Base-by-base conservation (phyloP, 1,140 invertebrate species). In the Paralvinella palmiformis region DNA sequence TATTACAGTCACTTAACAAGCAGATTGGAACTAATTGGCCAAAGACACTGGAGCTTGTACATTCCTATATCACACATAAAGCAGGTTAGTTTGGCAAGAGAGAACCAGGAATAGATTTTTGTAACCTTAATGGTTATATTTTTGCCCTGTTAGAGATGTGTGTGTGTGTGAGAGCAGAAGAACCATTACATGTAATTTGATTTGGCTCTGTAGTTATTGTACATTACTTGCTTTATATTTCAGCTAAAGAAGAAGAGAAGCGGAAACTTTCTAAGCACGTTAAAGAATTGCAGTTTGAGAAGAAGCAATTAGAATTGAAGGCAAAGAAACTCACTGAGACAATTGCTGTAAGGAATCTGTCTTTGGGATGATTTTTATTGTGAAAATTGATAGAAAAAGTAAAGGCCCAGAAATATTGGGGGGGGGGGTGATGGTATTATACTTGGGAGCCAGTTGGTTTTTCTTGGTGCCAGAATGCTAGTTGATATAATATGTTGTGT, bases 221-320 rank as follows among this genome's bases (percentile, higher is more conserved):
- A 32, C 22, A n/a, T 52, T 67, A 4, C 50, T 53, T 53, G 60
- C 15, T 61, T 64, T 61, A 2, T 60, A 60, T 65, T 69, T 10
- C 62, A 77, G 75, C 65, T 13, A 77, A 77, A 74, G 75, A 76
- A 64, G 75, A 77, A 37, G 73, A 76, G 57, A 74, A 70, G 58
- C 67, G 67, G 59, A 74, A 71, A 63, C 62, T 76, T 45, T 62
- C 72, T 37, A 69, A 64, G 53, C 70, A 66, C 50, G 69, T 55
- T 53, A 53, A 41, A 56, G 74, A 77, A 53, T 65, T 76, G 29
- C 56, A 67, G 5, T 68, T 32, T 56, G 74, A 76, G 52, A 68
- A 70, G 44, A 56, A 44, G 37, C 64, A 69, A 36, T 59, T 77
- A 57, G 72, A 77, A 53, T 63, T 64, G 27, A 72, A 71, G 62